Evolutionary conservation across 2,113 vertebrate species (phyloP), one percentile per base, ranked within the genome.

Genomic region (Oryzias curvinotus): DNA sequence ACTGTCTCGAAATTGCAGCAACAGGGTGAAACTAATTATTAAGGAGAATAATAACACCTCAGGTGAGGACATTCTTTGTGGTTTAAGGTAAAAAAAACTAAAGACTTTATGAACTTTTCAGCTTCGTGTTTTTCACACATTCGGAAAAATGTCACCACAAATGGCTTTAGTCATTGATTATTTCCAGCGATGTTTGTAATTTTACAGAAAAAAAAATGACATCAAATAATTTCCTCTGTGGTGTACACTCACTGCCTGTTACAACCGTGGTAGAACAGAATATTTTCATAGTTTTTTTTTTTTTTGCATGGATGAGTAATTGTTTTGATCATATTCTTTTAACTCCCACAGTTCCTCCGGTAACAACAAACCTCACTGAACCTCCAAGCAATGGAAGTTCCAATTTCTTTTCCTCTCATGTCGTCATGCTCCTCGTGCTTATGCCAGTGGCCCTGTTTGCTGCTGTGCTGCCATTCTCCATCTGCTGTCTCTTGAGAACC

Each of bases 261-360:
- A 36, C 36, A 36, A 36, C 10, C 12, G 36, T 36, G 36, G 36
- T 36, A 36, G 36, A 10, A 36, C 36, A 36, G 8, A 36, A 36
- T 36, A 12, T 36, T 12, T 36, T 12, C 3, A 3, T 10, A 1
- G 30, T n/a, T 46, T 19, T 26, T 57, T 18, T 25, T 47, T 26
- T 57, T 41, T 21, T 5, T 41, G 41, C 18, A 18, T 23, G 18
- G 47, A 54, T 23, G 25, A 62, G 44, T 66, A 17, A 12, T 14
- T 58, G 51, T 60, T 81, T 57, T 75, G 49, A 53, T 41, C 1
- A 54, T 66, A 68, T 78, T 74, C 66, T 63, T 81, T 72, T 41
- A 49, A 62, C 77, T 81, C 80, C 78, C 28, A 68, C 80, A 87
- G 83, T 26, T 72, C 1, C 65, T 74, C 63, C 63, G 1, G 1